Evolutionary conservation across 2,113 vertebrate species (phyloP).

Genomic region (Oncorhynchus masou): DNA sequence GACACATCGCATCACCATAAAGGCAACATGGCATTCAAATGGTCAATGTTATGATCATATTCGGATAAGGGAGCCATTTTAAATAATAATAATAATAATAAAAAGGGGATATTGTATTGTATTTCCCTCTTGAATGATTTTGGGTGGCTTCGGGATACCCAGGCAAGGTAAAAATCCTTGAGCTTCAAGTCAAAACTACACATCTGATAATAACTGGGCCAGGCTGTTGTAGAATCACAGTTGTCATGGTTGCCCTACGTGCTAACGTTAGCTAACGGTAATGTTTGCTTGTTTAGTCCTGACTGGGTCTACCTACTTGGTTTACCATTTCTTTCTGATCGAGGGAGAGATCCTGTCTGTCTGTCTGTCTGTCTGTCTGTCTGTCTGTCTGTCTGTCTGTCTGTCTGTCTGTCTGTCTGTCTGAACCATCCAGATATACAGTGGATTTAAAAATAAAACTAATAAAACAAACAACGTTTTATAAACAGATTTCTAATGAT

Average conservation of each 20-base stretch:
- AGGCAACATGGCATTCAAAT: conserved; percentile 34
- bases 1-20: conserved; percentile 40
- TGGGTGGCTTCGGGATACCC: not conserved
- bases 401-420: conserved; percentile 47
- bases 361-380: not conserved
- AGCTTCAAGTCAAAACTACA: not conserved
- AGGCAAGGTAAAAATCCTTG: not conserved
- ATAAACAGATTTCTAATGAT: conserved; percentile 76
- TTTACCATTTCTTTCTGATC: not conserved
- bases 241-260: not conserved
- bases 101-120: not conserved
- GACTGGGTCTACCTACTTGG: not conserved
- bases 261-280: too few relatives aligned
- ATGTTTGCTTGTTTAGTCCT: not conserved
- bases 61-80: conserved; percentile 8
- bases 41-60: not conserved
- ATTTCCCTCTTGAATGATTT: not conserved
- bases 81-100: not conserved
- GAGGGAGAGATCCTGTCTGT: conserved; percentile 50
- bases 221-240: not conserved
- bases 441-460: conserved; percentile 84
- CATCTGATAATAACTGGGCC: not conserved
- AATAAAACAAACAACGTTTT: conserved; percentile 55
- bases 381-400: conserved; percentile 38
- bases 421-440: conserved; percentile 78